phyloP scores from a whole-genome alignment of 2,888 invertebrate genomes.

The Tolmerus cingulatus region DNA sequence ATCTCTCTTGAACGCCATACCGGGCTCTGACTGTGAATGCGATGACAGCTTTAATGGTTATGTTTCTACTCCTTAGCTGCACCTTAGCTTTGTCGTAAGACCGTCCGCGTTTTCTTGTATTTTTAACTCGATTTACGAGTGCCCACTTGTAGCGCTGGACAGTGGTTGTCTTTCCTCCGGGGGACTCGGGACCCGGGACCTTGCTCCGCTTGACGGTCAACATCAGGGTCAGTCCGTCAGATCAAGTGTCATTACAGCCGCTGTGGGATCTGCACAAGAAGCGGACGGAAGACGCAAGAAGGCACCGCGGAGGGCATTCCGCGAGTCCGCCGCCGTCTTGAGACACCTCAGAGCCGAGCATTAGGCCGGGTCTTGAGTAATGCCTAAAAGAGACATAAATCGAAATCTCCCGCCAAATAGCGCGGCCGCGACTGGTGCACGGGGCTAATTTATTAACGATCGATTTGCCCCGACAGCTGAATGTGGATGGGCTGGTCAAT shows the following conservation, averaged over 20 bases:
- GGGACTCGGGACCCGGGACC: neutral
- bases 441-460: constrained; percentile 13
- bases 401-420: neutral
- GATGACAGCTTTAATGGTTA: constrained; percentile 51
- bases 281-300: neutral
- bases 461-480: neutral
- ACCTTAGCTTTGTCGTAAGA: constrained; percentile 40
- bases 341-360: neutral
- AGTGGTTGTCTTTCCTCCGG: neutral
- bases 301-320: neutral
- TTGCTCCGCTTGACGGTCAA: constrained; percentile 20
- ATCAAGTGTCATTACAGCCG: constrained; percentile 35
- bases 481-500: neutral
- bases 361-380: neutral
- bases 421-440: neutral
- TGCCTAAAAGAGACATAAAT: constrained; percentile 3
- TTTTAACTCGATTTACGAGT: constrained; percentile 40
- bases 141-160: constrained; percentile 15
- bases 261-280: neutral
- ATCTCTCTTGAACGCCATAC: constrained; percentile 48
- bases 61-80: constrained; percentile 44
- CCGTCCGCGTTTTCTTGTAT: constrained; percentile 31
- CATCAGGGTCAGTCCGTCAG: constrained; percentile 40
- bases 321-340: neutral
- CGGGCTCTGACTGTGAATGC: constrained; percentile 47